Base-by-base conservation (phyloP, 2,113 vertebrate genomes). In the Monarcha castaneiventris region DNA sequence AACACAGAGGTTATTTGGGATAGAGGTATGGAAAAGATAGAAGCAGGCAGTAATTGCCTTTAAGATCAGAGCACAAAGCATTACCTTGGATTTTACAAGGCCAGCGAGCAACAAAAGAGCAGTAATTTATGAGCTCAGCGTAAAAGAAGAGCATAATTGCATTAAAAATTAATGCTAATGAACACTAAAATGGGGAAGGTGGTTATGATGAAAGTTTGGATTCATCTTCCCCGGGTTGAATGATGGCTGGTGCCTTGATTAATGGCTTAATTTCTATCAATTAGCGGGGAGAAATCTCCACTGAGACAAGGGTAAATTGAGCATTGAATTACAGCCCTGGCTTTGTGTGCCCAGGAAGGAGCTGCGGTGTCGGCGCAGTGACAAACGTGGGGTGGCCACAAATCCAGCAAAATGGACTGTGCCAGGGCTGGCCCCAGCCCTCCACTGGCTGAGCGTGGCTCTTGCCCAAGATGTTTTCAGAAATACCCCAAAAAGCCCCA, bases 161-260 rank as follows among this genome's bases (percentile, higher is more conserved):
- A 99, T 99, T 99, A 99, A 99, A 99, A 99, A 99, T 99, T 99
- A 99, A 99, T 99, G 99, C 99, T 99, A 99, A 99, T 99, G 99
- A 99, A 99, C 99, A 98, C 99, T 99, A 99, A 99, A 99, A 99
- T 99, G 99, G 99, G 98, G 98, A 99, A 99, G 99, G 99, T 99
- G 99, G 99, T 99, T 99, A 99, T 99, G 99, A 99, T 99, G 99
- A 99, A 99, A 99, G 99, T 99, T 99, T 99, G 99, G 99, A 99
- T 99, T 99, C 99, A 99, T 99, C 99, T 99, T 99, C 98, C 97
- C 98, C 82, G 98, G 99, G 97, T 98, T 99, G 99, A 99, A 98
- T 99, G 99, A 99, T 99, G 99, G 99, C 99, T 99, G 97, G 98
- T 99, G 99, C 98, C 99, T 99, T 99, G 99, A 99, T 99, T 99